Evolutionary conservation across 2,113 vertebrate species (phyloP), one percentile per base, ranked within the genome.

Genomic region (Antechinus stuartii): DNA sequence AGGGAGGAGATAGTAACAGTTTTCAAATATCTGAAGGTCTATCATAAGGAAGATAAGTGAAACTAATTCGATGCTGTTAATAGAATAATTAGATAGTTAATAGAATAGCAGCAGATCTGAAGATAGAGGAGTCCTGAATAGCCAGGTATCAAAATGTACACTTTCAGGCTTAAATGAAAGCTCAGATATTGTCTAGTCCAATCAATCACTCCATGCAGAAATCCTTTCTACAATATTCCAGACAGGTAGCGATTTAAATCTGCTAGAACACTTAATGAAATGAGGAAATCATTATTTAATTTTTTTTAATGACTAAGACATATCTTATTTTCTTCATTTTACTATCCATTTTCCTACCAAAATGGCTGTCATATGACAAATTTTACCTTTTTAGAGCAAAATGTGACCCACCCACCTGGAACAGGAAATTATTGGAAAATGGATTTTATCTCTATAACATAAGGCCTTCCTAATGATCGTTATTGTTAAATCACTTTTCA

Each of bases 301-400:
- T 10, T 52, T 47, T 49, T 52, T 52, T 52, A 52, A 52, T 52
- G 50, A 9, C 50, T 52, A 52, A 52, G 50, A 52, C 50, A 52
- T 52, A 52, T 93, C 94, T 90, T 94, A 89, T 93, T 96, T 49
- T 47, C 91, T 96, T 91, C 49, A 95, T 93, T 91, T 50, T 96
- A 94, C 95, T 93, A 97, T 97, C 96, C 22, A 46, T 92, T 98
- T 98, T 94, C 95, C 95, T 96, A 96, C 96, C 93, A 97, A 98
- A 98, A 98, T 30, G 97, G 53, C 26, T 91, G 96, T 96, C 9
- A 52, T 11, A 52, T 52, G 50, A 52, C 50, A 52, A 52, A 52
- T 9, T 52, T 52, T 10, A 52, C 50, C 50, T 98, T 92, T 52
- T 54, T 0, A 3, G 16, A 68, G 95, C 98, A 98, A 98, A 97